Percentiles rank a stretch among this genome's conserved stretches.
These are phyloP conservation scores for Apamea epomidion DNA, from an alignment of 2,888 invertebrate species.

Conservation along the genomic window DNA sequence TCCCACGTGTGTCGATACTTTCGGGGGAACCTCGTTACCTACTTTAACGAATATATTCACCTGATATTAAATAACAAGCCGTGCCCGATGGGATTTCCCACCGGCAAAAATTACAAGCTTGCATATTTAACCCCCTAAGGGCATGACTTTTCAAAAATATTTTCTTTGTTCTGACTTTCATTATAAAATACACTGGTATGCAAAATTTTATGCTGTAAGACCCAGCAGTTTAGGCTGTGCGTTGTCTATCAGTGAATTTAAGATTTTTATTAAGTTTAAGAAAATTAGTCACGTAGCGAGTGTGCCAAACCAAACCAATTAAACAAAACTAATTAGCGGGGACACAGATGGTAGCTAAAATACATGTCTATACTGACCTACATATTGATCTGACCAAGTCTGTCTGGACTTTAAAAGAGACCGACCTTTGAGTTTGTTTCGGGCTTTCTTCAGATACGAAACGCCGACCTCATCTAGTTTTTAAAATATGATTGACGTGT, in stretches of 20 bases:
- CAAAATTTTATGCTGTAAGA: not conserved
- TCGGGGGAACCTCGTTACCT: not conserved
- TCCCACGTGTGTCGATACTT: too few species aligned
- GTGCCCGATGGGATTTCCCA: not conserved
- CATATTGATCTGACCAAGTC: not conserved
- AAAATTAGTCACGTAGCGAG: not conserved
- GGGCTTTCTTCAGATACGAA: too few species aligned
- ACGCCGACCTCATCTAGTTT: too few species aligned
- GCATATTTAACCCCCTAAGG: not conserved
- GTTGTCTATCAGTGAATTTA: not conserved
- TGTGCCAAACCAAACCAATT: not conserved
- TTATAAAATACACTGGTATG: not conserved
- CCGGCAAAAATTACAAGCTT: not conserved
- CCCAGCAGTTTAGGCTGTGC: too few species aligned
- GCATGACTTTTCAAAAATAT: too few species aligned
- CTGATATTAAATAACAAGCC: not conserved
- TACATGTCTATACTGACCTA: not conserved
- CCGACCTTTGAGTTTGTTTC: too few species aligned
- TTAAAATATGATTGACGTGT: too few species aligned
- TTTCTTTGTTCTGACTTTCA: not conserved
- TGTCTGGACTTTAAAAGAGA: too few species aligned
- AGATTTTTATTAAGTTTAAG: not conserved
- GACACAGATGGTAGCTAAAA: not conserved
- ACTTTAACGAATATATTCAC: not conserved
- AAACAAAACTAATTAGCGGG: not conserved